phyloP scores from a whole-genome alignment of 2,113 vertebrate species.

The Tautogolabrus adspersus region DNA sequence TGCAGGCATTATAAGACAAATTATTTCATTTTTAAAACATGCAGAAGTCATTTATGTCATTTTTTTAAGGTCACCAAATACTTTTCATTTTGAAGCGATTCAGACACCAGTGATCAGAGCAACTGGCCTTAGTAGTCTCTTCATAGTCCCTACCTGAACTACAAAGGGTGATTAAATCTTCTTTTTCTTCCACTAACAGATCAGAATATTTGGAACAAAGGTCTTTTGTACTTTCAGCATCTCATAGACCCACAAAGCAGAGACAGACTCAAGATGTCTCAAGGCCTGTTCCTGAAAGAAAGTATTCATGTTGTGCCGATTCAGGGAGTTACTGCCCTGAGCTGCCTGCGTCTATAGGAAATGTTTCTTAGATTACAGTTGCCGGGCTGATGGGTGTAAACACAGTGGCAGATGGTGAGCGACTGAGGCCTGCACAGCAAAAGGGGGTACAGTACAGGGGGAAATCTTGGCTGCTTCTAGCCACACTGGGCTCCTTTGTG shows the following conservation, averaged over 20 bases:
- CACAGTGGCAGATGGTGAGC: conserved; percentile 86
- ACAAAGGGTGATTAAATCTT: conserved; percentile 27
- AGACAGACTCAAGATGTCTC: conserved; percentile 23
- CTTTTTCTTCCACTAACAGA: conserved; percentile 21
- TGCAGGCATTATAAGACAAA: not conserved
- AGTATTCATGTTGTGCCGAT: conserved; percentile 46
- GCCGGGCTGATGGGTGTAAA: conserved; percentile 85
- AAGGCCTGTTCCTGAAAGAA: conserved; percentile 45
- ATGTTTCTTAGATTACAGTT: conserved; percentile 85
- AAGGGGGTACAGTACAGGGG: conserved; percentile 81
- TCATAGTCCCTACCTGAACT: not conserved
- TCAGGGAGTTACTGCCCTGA: conserved; percentile 37
- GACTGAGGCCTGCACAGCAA: conserved; percentile 78
- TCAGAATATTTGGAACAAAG: conserved; percentile 44
- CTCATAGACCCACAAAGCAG: conserved; percentile 29
- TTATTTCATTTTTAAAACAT: not conserved
- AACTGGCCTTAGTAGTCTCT: not conserved
- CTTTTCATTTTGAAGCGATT: not conserved
- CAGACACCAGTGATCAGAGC: not conserved
- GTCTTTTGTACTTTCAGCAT: conserved; percentile 42
- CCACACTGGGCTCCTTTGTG: conserved; percentile 61
- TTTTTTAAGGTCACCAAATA: no score
- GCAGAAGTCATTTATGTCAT: no score
- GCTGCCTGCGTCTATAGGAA: conserved; percentile 82
- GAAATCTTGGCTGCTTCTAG: conserved; percentile 76